Evolutionary conservation across 2,888 invertebrate species (phyloP).

Genomic region (Hypena proboscidalis): DNA sequence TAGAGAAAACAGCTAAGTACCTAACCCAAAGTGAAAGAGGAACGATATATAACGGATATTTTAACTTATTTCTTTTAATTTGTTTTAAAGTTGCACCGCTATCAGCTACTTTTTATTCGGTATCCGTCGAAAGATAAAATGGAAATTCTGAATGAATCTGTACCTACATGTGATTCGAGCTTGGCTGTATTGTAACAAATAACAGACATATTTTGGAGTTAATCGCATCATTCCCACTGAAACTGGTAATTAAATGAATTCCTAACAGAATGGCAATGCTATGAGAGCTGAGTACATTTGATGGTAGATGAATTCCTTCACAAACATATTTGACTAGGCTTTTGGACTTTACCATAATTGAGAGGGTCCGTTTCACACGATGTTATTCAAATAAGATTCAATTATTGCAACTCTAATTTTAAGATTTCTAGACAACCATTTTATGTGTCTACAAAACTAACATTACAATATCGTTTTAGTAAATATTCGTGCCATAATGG

Average conservation of each 20-base stretch:
- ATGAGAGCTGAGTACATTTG: conserved; percentile 5
- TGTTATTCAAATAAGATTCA: not conserved
- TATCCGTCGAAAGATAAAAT: too few species aligned
- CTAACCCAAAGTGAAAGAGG: not conserved
- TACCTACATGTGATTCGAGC: not conserved
- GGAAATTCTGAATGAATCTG: too few species aligned
- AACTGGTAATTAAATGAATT: conserved; percentile 23
- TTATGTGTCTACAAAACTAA: too few species aligned
- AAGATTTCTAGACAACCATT: too few species aligned
- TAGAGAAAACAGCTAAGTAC: too few species aligned
- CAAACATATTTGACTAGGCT: too few species aligned
- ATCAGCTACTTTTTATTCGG: not conserved
- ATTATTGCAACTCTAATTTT: too few species aligned
- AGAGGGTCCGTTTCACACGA: too few species aligned
- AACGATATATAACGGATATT: not conserved
- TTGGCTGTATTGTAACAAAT: not conserved
- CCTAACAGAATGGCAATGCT: conserved; percentile 16
- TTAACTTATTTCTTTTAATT: not conserved
- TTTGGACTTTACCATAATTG: too few species aligned
- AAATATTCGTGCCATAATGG: too few species aligned
- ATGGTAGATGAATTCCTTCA: conserved; percentile 9
- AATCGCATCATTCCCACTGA: conserved; percentile 9
- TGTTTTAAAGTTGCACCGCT: not conserved
- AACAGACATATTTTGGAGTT: not conserved
- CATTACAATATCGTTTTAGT: too few species aligned